Percentiles rank a stretch among this genome's conserved stretches.
phyloP scores from a whole-genome alignment of 2,888 invertebrate species.

The Halictus ligatus region DNA sequence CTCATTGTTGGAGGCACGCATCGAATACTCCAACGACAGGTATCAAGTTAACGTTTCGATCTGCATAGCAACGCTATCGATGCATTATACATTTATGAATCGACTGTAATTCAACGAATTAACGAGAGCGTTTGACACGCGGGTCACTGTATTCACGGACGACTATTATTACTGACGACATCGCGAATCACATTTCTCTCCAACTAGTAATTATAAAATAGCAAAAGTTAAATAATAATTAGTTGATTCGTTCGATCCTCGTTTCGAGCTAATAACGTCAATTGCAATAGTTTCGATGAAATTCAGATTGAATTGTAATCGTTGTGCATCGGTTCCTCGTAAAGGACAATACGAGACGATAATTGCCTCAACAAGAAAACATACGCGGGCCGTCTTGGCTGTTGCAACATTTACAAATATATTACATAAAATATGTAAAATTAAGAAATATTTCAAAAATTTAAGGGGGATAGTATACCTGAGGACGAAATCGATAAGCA shows the following conservation, averaged over 20 bases:
- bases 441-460: neutral
- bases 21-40: neutral
- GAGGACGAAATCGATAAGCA: neutral
- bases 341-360: no score
- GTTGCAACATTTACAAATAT: neutral
- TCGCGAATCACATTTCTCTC: neutral
- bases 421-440: neutral
- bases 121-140: neutral
- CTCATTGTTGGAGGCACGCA: neutral
- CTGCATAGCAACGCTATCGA: neutral
- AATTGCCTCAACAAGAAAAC: no score
- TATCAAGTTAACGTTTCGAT: neutral
- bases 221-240: neutral
- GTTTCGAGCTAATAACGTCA: neutral
- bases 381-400: neutral
- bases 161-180: neutral
- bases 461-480: slow-evolving; percentile 16
- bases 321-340: neutral
- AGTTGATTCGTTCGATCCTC: neutral
- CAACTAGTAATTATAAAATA: neutral
- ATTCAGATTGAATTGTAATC: neutral
- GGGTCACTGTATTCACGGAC: neutral
- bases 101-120: neutral
- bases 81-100: neutral
- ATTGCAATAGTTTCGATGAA: neutral